Conservation (phyloP, 2,888 invertebrate genomes). For the Mesopsocus fuscifrons region DNA sequence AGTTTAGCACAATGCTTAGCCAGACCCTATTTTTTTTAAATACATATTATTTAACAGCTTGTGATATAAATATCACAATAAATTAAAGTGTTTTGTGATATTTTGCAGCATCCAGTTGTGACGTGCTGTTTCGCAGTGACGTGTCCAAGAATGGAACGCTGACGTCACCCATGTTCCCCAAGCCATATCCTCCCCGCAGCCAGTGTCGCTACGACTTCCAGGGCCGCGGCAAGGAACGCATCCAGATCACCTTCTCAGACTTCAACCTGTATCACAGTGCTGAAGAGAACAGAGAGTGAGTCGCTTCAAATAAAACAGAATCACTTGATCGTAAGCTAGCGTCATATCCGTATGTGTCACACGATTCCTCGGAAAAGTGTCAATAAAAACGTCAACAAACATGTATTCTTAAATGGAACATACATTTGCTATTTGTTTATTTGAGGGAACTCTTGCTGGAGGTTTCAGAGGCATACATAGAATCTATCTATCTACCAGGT, state of each 20-base stretch:
- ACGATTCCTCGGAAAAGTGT: slow-evolving; percentile 7
- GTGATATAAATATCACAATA: too few relatives aligned
- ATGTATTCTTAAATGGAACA: too few relatives aligned
- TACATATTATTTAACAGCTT: too few relatives aligned
- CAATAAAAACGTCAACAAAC: too few relatives aligned
- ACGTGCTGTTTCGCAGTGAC: slow-evolving; percentile 59
- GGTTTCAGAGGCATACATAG: too few relatives aligned
- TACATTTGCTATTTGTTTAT: too few relatives aligned
- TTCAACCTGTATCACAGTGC: slow-evolving; percentile 55
- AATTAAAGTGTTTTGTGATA: too few relatives aligned
- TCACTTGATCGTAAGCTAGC: too few relatives aligned
- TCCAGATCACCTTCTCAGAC: slow-evolving; percentile 69
- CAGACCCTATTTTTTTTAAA: too few relatives aligned
- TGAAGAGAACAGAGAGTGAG: slow-evolving; percentile 43
- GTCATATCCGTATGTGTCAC: slow-evolving; percentile 3
- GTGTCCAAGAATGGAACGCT: slow-evolving; percentile 64
- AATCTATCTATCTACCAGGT: too few relatives aligned
- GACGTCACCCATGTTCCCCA: slow-evolving; percentile 69
- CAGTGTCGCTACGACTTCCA: slow-evolving; percentile 82
- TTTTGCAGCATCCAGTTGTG: slow-evolving; percentile 58
- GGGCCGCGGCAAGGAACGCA: slow-evolving; percentile 65
- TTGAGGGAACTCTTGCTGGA: not conserved
- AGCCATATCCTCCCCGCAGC: slow-evolving; percentile 57
- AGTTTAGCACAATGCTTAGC: too few relatives aligned
- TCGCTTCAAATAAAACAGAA: too few relatives aligned